These are phyloP conservation scores for Rhagonycha lutea DNA, from an alignment of 2,888 invertebrate species.

Conservation along the genomic window DNA sequence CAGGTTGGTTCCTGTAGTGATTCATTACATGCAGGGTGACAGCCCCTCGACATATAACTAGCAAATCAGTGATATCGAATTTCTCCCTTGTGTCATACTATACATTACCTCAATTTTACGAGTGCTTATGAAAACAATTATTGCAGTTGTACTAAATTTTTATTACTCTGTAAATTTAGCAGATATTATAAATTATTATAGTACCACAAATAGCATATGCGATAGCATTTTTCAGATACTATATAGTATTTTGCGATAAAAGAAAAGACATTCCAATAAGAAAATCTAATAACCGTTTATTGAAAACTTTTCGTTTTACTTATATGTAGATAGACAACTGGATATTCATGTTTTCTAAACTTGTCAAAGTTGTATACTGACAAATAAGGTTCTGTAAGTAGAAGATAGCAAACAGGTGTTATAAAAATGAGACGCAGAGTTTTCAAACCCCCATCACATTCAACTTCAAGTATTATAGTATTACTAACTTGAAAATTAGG, in stretches of 20 bases:
- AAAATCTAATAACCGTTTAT: constrained; percentile 22
- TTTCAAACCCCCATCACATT: constrained; percentile 3
- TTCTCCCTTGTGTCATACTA: constrained; percentile 40
- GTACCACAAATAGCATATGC: not conserved
- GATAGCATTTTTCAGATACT: not conserved
- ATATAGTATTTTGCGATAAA: not conserved
- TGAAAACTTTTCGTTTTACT: constrained; percentile 31
- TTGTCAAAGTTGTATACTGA: constrained; percentile 36
- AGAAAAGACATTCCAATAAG: not conserved
- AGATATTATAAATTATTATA: constrained; percentile 2
- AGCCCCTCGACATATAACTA: constrained; percentile 42
- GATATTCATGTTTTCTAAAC: constrained; percentile 39
- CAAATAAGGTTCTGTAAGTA: constrained; percentile 24
- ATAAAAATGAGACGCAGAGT: constrained; percentile 32
- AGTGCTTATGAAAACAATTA: constrained; percentile 18
- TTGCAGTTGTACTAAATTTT: constrained; percentile 9
- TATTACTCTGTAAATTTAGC: constrained; percentile 10
- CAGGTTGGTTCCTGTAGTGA: constrained; percentile 41
- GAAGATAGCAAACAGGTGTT: constrained; percentile 38
- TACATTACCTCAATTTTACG: constrained; percentile 32
- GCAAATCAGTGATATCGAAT: constrained; percentile 45
- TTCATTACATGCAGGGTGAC: constrained; percentile 38
- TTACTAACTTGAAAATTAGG: not conserved
- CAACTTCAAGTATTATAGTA: not conserved
- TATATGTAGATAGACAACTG: constrained; percentile 34